phyloP scores from a whole-genome alignment of 37 sponge, comb jelly and placozoan genomes.

The Aphrocallistes beatrix region DNA sequence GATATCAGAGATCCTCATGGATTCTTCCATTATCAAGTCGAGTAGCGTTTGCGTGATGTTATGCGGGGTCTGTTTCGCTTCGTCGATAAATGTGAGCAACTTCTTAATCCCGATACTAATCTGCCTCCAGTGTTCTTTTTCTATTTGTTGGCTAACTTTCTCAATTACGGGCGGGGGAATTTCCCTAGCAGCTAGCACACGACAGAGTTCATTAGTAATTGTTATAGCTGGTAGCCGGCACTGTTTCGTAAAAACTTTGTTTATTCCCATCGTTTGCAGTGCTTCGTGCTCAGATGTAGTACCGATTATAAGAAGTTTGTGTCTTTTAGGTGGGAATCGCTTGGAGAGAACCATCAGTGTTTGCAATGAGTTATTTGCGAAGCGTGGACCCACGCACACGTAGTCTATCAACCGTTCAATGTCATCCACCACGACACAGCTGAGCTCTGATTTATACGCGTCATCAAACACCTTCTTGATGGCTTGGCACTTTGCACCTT shows the following conservation, averaged over 20 bases:
- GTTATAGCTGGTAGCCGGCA: slow-evolving; percentile 42
- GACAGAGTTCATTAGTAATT: slow-evolving; percentile 32
- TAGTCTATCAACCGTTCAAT: slow-evolving; percentile 88
- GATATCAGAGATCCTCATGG: neutral
- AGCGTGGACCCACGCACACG: slow-evolving; percentile 76
- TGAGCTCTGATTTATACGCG: slow-evolving; percentile 92
- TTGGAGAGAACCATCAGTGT: slow-evolving; percentile 55
- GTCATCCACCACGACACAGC: slow-evolving; percentile 91
- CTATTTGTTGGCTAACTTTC: slow-evolving; percentile 25
- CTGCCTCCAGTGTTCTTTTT: slow-evolving; percentile 29
- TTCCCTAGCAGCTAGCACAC: slow-evolving; percentile 29
- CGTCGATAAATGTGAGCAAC: slow-evolving; percentile 46
- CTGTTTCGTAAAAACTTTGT: slow-evolving; percentile 29
- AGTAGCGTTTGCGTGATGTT: neutral
- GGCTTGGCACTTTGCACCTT: slow-evolving; percentile 63
- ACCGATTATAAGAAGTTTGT: slow-evolving; percentile 65
- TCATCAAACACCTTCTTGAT: slow-evolving; percentile 95
- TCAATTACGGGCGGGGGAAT: neutral
- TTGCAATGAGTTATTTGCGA: slow-evolving; percentile 73
- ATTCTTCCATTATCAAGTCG: neutral
- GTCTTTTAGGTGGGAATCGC: slow-evolving; percentile 55
- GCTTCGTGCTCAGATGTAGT: slow-evolving; percentile 43
- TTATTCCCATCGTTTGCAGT: slow-evolving; percentile 32
- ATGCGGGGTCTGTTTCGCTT: neutral
- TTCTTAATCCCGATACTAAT: slow-evolving; percentile 66